Evolutionary conservation across 2,113 vertebrate genomes (phyloP), one percentile per base, ranked within the genome.

Genomic region (Onychostruthus taczanowskii): DNA sequence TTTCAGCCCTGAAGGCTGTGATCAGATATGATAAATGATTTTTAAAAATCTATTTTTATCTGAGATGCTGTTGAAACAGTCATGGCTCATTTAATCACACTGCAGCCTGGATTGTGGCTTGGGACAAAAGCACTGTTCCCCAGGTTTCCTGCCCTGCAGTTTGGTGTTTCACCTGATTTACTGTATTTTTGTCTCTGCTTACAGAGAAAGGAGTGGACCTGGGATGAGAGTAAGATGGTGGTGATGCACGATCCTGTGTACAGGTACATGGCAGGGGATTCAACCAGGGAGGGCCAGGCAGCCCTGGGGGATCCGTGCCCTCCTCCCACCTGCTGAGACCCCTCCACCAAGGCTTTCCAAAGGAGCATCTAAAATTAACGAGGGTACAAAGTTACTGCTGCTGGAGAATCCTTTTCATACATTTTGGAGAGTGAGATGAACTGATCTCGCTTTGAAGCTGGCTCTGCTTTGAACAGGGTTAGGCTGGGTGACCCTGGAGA

Each of bases 161-260:
- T 17, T 6, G 30, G 5, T 68, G 41, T 30, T 90, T 56, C 20
- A n/a, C 49, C 50, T 41, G 30, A 30, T 53, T 44, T 1, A 3
- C 26, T 64, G 21, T 56, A 20, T 39, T 89, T 84, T 56, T 87
- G 16, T 37, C 15, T 85, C 47, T 92, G 30, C 52, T 78, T 75
- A 20, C 97, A 98, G 98, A 98, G 98, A n/a, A 98, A 99, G 97
- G 98, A 99, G 69, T 98, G 98, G 98, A 97, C 97, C 1, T 98
- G 98, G 98, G 98, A 98, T 3, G 98, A 98, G 94, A 98, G 97
- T 91, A 99, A 98, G 93, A 98, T 98, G 98, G 84, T 98, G 82
- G 97, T 98, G 97, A 99, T 99, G 98, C 98, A 98, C 0, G 98
- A 98, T 76, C 98, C 98, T 0, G 98, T 98, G 72, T 98, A 98